Percentiles rank a stretch among this genome's conserved stretches.
Conservation (phyloP, 2,888 invertebrate species). For the Laothoe populi region DNA sequence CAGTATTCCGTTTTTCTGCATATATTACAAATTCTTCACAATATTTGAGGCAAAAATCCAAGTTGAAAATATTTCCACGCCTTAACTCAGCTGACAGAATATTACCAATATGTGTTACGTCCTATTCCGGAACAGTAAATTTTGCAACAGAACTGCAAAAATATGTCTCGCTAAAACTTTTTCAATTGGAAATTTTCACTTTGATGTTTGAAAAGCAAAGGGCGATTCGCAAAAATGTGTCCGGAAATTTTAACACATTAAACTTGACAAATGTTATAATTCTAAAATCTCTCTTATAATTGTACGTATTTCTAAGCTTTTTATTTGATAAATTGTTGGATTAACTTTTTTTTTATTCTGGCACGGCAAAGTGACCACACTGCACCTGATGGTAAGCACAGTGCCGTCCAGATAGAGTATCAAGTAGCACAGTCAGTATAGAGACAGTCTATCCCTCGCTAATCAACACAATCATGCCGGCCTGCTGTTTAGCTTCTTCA, state of each 20-base stretch:
- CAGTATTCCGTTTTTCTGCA: no score
- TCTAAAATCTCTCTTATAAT: neutral
- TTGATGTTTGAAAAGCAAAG: slow-evolving; percentile 18
- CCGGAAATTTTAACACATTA: neutral
- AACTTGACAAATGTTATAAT: neutral
- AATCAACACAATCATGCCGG: no score
- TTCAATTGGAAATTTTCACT: slow-evolving; percentile 23
- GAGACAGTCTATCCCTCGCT: no score
- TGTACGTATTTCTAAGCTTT: neutral
- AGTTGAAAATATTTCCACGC: slow-evolving; percentile 7
- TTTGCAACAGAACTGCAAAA: slow-evolving; percentile 7
- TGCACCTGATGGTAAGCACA: no score
- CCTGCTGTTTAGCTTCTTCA: no score
- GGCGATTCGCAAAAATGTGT: neutral
- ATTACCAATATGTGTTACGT: slow-evolving; percentile 10
- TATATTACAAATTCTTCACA: neutral
- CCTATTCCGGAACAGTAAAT: slow-evolving; percentile 16
- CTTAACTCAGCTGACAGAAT: slow-evolving; percentile 11
- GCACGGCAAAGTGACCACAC: no score
- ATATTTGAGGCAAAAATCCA: neutral
- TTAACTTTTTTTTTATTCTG: no score
- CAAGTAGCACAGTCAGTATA: no score
- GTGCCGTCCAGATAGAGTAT: no score
- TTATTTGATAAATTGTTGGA: no score
- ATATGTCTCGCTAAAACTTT: slow-evolving; percentile 15